Percentiles rank a stretch among this genome's conserved stretches.
Conservation (phyloP, 2,113 vertebrate genomes). For the Pongo pygmaeus region DNA sequence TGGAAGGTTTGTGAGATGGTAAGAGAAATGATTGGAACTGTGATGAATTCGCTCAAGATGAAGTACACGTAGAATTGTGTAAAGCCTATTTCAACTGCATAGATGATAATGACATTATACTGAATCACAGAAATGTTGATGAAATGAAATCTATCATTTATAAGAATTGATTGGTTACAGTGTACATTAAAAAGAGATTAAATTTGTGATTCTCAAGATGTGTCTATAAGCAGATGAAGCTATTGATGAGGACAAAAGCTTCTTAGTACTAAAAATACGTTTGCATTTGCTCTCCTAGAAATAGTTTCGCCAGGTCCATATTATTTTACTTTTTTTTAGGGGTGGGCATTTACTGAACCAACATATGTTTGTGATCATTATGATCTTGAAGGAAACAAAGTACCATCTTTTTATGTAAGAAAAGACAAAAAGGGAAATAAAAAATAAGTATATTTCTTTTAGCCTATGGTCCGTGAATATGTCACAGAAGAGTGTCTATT, state of each 20-base stretch:
- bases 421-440: neutral
- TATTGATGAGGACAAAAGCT: neutral
- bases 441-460: neutral
- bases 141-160: neutral
- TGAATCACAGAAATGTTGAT: neutral
- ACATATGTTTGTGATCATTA: neutral
- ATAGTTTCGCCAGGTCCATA: neutral
- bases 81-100: neutral
- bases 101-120: neutral
- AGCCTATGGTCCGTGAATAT: neutral
- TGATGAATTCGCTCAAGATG: neutral
- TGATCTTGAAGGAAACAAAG: neutral
- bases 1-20: neutral
- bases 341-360: neutral
- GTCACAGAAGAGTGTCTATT: neutral
- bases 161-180: neutral
- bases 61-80: neutral
- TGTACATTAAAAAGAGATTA: neutral
- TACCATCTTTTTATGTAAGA: neutral
- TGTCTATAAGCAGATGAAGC: neutral
- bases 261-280: neutral
- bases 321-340: neutral
- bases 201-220: neutral
- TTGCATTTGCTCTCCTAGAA: neutral
- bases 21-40: neutral